Evolutionary conservation across 2,113 vertebrate species (phyloP).

Genomic region (Heliornis fulica): DNA sequence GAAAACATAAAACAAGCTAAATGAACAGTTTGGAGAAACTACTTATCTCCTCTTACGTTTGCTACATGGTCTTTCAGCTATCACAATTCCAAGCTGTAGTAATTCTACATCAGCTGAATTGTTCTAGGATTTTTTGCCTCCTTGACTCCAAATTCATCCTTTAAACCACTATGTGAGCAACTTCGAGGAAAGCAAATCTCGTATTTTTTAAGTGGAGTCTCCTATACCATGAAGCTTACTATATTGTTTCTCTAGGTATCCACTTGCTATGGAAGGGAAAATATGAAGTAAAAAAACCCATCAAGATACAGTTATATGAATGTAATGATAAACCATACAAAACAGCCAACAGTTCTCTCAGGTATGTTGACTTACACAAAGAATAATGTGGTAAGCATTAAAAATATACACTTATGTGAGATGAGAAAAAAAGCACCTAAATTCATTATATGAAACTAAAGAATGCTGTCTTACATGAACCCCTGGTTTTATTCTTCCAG

Average conservation of each 20-base stretch:
- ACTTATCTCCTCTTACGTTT: not conserved
- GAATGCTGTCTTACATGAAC: not conserved
- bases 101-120: not conserved
- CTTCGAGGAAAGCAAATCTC: not conserved
- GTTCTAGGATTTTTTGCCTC: not conserved
- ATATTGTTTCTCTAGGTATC: not conserved
- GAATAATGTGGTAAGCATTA: not conserved
- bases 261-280: not conserved
- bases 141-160: not conserved
- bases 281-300: not conserved
- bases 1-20: slow-evolving; percentile 31
- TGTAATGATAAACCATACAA: not conserved
- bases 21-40: not conserved
- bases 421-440: not conserved
- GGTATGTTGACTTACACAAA: not conserved
- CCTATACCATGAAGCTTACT: not conserved
- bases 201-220: not conserved
- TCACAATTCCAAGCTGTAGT: not conserved
- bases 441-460: not conserved
- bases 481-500: not conserved
- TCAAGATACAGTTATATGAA: not conserved
- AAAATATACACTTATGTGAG: not conserved
- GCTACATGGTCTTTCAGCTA: not conserved
- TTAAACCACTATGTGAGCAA: not conserved
- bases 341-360: not conserved